Evolutionary conservation across 2,888 invertebrate genomes (phyloP).

Genomic region (Drosophila nigricruria): DNA sequence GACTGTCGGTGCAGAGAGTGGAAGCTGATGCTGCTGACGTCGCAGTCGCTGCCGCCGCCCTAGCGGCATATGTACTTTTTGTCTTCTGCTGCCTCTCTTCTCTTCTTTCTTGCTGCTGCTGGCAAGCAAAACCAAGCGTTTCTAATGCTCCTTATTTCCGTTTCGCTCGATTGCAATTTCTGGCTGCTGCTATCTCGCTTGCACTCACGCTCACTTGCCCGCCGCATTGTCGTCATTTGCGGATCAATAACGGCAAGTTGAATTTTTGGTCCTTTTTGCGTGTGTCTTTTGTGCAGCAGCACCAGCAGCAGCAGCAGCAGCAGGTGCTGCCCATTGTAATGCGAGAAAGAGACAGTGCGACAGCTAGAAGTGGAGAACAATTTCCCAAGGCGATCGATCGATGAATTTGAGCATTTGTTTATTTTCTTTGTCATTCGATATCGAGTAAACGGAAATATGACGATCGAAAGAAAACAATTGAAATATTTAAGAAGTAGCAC

Average conservation of each 20-base stretch:
- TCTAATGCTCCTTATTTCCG: conserved; percentile 18
- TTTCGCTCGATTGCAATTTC: conserved; percentile 41
- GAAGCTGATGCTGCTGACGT: conserved; percentile 9
- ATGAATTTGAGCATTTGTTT: conserved; percentile 15
- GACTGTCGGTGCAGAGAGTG: conserved; percentile 17
- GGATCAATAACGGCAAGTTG: conserved; percentile 57
- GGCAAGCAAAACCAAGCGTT: conserved; percentile 3
- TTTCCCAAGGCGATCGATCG: conserved; percentile 43
- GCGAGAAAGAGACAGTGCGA: conserved; percentile 5
- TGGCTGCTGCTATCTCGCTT: conserved; percentile 46
- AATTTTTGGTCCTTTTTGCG: conserved; percentile 37
- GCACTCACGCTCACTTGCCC: conserved; percentile 20
- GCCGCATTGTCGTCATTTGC: conserved; percentile 28
- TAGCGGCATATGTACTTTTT: conserved; percentile 22
- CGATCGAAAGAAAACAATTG: background rate
- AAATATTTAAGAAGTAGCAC: background rate
- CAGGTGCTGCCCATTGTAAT: conserved; percentile 32
- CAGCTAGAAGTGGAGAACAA: background rate
- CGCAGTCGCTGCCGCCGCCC: conserved; percentile 32
- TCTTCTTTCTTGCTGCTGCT: conserved; percentile 9
- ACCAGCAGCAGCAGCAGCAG: conserved; percentile 22
- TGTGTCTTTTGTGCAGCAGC: conserved; percentile 10
- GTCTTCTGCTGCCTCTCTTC: conserved; percentile 2
- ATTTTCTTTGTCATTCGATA: background rate
- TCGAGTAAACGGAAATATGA: background rate